A percentile compares a stretch with the other conserved stretches of the same genome.
These are phyloP conservation scores for Lysandra bellargus DNA, from an alignment of 2,888 invertebrate species.

Conservation along the genomic window DNA sequence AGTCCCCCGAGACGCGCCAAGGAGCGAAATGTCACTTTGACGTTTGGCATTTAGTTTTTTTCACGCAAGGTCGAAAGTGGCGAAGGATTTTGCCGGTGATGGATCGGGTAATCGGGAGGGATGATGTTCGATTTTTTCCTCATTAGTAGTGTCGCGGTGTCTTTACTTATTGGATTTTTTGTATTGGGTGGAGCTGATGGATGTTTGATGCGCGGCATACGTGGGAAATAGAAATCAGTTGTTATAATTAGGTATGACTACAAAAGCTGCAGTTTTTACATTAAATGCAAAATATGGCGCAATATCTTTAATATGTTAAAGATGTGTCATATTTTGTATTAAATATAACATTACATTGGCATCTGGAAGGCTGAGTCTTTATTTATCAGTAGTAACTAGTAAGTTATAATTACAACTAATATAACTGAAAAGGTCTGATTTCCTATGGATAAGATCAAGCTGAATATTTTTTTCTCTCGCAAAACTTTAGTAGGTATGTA, in stretches of 20 bases:
- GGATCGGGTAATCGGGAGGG: constrained; percentile 58
- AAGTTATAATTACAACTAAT: too few relatives aligned
- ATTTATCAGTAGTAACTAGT: too few relatives aligned
- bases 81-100: constrained; percentile 45
- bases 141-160: constrained; percentile 47
- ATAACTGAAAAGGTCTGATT: too few relatives aligned
- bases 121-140: constrained; percentile 52
- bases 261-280: too few relatives aligned
- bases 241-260: background rate
- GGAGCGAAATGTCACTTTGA: constrained; percentile 48
- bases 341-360: too few relatives aligned
- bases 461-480: too few relatives aligned
- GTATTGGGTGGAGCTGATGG: constrained; percentile 29
- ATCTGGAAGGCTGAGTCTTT: too few relatives aligned
- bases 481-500: too few relatives aligned
- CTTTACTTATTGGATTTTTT: constrained; percentile 33
- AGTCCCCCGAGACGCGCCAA: constrained; percentile 63
- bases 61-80: constrained; percentile 25
- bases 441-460: too few relatives aligned
- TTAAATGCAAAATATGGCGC: too few relatives aligned
- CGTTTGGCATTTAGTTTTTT: constrained; percentile 1
- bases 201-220: background rate
- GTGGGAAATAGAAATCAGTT: background rate
- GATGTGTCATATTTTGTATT: background rate
- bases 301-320: too few relatives aligned